Conservation (phyloP, 2,113 vertebrate species). For the Marmota monax region DNA sequence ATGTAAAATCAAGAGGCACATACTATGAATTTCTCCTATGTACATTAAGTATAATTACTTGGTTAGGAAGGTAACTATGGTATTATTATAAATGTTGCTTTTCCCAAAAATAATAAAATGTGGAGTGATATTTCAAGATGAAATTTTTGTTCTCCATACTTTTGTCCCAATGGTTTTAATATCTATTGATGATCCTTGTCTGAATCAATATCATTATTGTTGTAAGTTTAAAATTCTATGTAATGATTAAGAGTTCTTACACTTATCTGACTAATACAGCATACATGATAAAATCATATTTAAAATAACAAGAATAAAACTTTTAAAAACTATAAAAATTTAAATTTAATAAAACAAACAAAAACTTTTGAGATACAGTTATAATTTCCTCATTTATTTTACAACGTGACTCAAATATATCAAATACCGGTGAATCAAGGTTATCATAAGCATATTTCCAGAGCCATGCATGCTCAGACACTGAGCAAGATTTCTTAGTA, state of each 20-base stretch:
- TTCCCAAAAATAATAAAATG: background rate
- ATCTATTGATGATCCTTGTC: background rate
- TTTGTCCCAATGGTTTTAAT: background rate
- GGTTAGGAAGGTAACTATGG: background rate
- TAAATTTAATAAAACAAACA: background rate
- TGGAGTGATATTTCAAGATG: background rate
- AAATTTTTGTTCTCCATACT: background rate
- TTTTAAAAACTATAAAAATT: background rate
- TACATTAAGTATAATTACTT: background rate
- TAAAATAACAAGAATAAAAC: background rate
- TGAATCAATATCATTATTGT: conserved; percentile 3
- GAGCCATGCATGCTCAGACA: background rate
- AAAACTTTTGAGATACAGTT: background rate
- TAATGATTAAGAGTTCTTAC: background rate
- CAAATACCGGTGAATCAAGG: background rate
- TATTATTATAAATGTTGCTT: background rate
- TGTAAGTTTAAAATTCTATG: background rate
- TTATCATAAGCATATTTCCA: background rate
- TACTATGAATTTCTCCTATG: background rate
- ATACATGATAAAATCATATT: background rate
- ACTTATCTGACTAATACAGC: background rate
- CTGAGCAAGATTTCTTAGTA: background rate
- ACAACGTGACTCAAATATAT: background rate
- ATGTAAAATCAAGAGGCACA: background rate
- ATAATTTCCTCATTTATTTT: background rate